Conservation (phyloP, 2,797 vertebrate genomes). For the Harpagifer antarcticus region DNA sequence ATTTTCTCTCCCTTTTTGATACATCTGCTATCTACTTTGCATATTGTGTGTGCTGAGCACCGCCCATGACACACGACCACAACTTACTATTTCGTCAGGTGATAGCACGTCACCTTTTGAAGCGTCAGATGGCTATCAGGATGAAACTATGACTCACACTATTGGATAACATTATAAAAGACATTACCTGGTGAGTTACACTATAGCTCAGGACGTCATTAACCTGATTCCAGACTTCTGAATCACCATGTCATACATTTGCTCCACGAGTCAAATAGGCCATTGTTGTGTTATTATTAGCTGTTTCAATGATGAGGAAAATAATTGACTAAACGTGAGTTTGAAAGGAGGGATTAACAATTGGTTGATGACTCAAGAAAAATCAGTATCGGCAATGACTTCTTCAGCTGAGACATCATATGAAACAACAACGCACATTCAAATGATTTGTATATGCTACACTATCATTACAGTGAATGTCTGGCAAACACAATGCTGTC, state of each 20-base stretch:
- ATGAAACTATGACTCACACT: slow-evolving; percentile 53
- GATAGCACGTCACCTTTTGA: slow-evolving; percentile 17
- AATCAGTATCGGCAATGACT: neutral
- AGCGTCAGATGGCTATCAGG: slow-evolving; percentile 16
- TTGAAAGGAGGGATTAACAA: neutral
- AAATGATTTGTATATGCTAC: neutral
- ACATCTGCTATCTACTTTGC: too few species aligned
- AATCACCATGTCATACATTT: slow-evolving; percentile 37
- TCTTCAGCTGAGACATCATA: slow-evolving; percentile 1
- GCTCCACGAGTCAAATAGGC: neutral
- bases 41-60: too few species aligned
- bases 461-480: neutral
- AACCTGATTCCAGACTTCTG: slow-evolving; percentile 23
- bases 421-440: neutral
- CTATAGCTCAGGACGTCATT: neutral
- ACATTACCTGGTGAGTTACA: neutral
- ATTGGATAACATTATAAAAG: slow-evolving; percentile 22
- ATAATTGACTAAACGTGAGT: neutral
- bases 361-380: neutral
- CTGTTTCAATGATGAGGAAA: neutral
- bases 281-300: neutral
- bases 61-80: too few species aligned
- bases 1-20: too few species aligned
- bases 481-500: neutral
- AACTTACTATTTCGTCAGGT: slow-evolving; percentile 22